phyloP scores from a whole-genome alignment of 30 jellyfish, hydroid and myxozoan species.

The Pelagia noctiluca region DNA sequence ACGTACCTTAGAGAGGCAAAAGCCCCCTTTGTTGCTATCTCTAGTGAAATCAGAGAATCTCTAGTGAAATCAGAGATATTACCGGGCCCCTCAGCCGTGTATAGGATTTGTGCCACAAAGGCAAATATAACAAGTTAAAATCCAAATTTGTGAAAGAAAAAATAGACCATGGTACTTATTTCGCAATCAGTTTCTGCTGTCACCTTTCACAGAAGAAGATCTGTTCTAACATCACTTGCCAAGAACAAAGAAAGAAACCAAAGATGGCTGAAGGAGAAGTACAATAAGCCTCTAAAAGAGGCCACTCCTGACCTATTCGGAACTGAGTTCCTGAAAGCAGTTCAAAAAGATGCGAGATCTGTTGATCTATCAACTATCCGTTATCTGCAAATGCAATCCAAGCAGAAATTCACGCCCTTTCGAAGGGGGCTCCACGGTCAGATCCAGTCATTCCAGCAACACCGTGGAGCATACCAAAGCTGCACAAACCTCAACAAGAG shows the following conservation, averaged over 20 bases:
- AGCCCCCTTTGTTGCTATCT: not conserved
- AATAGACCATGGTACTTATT: not conserved
- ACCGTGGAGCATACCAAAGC: conserved; percentile 7
- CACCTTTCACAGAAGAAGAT: conserved; percentile 5
- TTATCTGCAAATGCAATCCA: conserved; percentile 3
- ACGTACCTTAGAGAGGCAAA: not conserved
- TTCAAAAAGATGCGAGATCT: not conserved
- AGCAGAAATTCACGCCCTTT: conserved; percentile 2
- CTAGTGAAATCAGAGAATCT: not conserved
- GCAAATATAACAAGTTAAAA: no score
- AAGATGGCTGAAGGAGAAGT: conserved; percentile 4
- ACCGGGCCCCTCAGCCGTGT: no score
- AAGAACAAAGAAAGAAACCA: not conserved
- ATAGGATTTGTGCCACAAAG: no score
- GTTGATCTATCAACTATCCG: not conserved
- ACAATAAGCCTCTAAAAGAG: not conserved
- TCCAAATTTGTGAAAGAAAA: not conserved
- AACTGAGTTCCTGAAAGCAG: conserved; percentile 4
- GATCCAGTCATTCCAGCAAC: conserved; percentile 1
- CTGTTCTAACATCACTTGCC: not conserved
- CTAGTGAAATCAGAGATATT: not conserved
- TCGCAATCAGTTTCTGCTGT: not conserved
- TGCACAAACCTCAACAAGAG: conserved; percentile 2
- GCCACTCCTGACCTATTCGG: conserved; percentile 1
- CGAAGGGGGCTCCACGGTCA: conserved; percentile 9